phyloP scores from a whole-genome alignment of 2,113 vertebrate genomes.

The Vulpes lagopus region DNA sequence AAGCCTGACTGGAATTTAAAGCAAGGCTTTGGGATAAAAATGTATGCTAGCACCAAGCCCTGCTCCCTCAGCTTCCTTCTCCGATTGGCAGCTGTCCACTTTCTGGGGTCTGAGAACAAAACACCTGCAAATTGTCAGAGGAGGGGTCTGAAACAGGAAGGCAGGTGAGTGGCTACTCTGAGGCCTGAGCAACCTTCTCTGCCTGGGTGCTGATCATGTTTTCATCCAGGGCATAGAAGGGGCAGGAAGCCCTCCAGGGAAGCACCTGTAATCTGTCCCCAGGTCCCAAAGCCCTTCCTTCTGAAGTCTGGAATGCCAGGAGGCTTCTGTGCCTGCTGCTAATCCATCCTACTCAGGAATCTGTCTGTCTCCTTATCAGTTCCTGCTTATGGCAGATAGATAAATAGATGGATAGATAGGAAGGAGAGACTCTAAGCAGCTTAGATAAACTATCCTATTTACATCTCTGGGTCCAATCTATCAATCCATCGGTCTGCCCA shows the following conservation, averaged over 20 bases:
- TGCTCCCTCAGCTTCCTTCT: neutral
- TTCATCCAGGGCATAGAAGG: neutral
- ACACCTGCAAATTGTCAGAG: neutral
- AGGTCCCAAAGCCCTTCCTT: neutral
- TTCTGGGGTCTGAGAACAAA: neutral
- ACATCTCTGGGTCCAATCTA: constrained; percentile 82
- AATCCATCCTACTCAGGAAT: constrained; percentile 75
- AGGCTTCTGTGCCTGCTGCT: rapidly evolving
- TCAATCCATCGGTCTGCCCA: constrained; percentile 81
- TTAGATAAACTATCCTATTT: constrained; percentile 85
- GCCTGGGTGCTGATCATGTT: neutral
- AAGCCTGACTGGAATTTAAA: constrained; percentile 85
- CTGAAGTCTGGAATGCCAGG: neutral
- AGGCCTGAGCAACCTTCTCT: neutral
- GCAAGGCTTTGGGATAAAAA: constrained; percentile 78
- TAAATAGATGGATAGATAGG: constrained; percentile 83
- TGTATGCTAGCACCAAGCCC: constrained; percentile 34
- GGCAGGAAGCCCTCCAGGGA: neutral
- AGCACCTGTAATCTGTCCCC: neutral
- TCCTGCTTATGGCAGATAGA: constrained; percentile 65
- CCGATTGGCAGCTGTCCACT: constrained; percentile 56
- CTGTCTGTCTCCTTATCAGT: neutral
- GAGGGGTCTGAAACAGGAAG: neutral
- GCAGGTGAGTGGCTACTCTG: neutral
- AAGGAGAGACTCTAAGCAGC: constrained; percentile 73